A percentile compares a stretch with the other conserved stretches of the same genome.
Conservation (phyloP, 2,113 vertebrate species). For the Chaetodon auriga region DNA sequence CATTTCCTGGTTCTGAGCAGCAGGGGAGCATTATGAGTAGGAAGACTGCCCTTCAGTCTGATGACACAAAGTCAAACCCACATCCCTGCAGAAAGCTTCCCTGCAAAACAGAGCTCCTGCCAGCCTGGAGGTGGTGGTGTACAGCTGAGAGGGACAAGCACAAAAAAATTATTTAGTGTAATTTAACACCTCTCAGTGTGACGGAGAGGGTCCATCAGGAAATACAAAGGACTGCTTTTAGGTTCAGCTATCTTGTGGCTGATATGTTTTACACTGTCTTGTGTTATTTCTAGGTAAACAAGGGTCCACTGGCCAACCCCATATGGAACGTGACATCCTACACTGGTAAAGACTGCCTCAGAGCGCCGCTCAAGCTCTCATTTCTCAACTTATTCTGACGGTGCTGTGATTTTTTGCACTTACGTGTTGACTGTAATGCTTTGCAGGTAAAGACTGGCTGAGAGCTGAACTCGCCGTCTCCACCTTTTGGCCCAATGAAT, state of each 20-base stretch:
- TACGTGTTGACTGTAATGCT: constrained; percentile 18
- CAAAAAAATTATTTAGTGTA: background rate
- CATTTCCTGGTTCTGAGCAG: background rate
- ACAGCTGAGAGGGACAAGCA: background rate
- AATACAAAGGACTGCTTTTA: background rate
- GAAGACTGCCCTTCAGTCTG: background rate
- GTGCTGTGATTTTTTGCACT: background rate
- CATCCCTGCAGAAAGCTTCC: background rate
- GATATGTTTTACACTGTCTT: constrained; percentile 8
- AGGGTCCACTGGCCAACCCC: constrained; percentile 94
- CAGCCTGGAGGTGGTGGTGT: background rate
- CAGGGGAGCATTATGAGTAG: constrained; percentile 6
- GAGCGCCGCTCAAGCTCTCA: background rate
- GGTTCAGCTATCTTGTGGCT: background rate
- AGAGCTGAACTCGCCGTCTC: constrained; percentile 95
- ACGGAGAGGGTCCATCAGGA: background rate
- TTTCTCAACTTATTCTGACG: background rate
- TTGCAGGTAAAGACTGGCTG: constrained; percentile 91
- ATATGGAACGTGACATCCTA: constrained; percentile 97
- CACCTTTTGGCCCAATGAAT: constrained; percentile 99
- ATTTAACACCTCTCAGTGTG: background rate
- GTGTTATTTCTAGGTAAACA: constrained; percentile 87
- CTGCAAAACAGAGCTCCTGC: background rate
- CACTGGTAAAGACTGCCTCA: constrained; percentile 88
- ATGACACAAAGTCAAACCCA: constrained; percentile 2